Conservation (phyloP, 2,888 invertebrate genomes). For the Ophonus ardosiacus region DNA sequence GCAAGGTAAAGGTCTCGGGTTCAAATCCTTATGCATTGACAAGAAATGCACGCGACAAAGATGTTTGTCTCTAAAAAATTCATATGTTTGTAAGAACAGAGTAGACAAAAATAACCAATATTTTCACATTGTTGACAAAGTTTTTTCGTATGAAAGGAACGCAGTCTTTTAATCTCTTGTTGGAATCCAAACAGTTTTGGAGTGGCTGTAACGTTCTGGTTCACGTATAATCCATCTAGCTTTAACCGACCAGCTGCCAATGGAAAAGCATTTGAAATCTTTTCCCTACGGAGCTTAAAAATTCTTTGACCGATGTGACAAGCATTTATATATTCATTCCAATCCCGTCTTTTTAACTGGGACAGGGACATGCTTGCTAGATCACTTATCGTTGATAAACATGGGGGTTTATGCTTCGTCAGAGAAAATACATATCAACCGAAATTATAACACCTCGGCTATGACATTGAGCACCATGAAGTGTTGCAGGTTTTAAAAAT, state of each 20-base stretch:
- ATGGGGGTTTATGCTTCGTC: neutral
- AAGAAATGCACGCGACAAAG: too few relatives aligned
- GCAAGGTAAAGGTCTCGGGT: too few relatives aligned
- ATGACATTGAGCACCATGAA: too few relatives aligned
- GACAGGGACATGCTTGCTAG: slow-evolving; percentile 35
- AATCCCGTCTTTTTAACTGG: slow-evolving; percentile 20
- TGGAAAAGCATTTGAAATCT: slow-evolving; percentile 52
- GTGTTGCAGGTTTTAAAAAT: too few relatives aligned
- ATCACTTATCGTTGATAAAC: slow-evolving; percentile 49
- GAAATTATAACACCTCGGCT: neutral
- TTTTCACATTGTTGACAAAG: too few relatives aligned
- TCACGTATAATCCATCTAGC: slow-evolving; percentile 46
- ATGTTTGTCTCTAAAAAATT: too few relatives aligned
- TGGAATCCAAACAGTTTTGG: slow-evolving; percentile 13
- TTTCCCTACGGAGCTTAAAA: slow-evolving; percentile 50
- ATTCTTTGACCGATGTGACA: slow-evolving; percentile 56
- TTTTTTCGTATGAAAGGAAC: too few relatives aligned
- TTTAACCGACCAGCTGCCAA: slow-evolving; percentile 24
- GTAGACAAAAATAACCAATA: too few relatives aligned
- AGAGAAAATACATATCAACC: slow-evolving; percentile 1
- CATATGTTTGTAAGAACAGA: too few relatives aligned
- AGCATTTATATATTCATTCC: slow-evolving; percentile 54
- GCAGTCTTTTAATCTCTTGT: too few relatives aligned
- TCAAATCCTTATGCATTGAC: too few relatives aligned
- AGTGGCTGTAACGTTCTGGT: slow-evolving; percentile 26